phyloP scores from a whole-genome alignment of 2,113 vertebrate genomes.

The Ctenomys sociabilis region DNA sequence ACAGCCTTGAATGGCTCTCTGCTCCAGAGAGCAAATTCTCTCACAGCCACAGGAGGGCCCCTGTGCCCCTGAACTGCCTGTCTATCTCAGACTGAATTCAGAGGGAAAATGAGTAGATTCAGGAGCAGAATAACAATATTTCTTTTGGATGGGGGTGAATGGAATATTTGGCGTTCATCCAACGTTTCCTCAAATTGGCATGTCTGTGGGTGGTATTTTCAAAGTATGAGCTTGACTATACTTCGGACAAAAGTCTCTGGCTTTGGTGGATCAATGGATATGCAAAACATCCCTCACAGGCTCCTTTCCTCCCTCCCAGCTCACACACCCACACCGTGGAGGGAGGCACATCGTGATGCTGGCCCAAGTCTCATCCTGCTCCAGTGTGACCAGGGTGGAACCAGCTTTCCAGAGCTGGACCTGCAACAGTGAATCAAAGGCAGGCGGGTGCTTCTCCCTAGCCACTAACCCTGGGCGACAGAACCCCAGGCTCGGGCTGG shows the following conservation, averaged over 20 bases:
- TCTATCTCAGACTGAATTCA: slow-evolving; percentile 51
- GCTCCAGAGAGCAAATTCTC: slow-evolving; percentile 59
- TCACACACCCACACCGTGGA: not conserved
- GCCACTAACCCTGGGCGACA: not conserved
- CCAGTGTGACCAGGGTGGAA: not conserved
- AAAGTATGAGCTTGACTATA: slow-evolving; percentile 1
- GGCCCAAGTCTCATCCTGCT: not conserved
- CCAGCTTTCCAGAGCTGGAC: not conserved
- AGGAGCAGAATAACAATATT: slow-evolving; percentile 15
- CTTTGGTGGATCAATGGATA: not conserved
- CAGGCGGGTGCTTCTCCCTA: not conserved
- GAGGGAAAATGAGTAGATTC: slow-evolving; percentile 48
- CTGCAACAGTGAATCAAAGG: not conserved
- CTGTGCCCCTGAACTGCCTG: slow-evolving; percentile 48
- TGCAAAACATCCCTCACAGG: not conserved
- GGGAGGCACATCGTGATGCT: not conserved
- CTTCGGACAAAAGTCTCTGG: slow-evolving; percentile 28
- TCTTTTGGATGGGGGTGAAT: slow-evolving; percentile 18
- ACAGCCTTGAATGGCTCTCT: not conserved
- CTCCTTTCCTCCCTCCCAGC: not conserved
- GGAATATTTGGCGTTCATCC: slow-evolving; percentile 1
- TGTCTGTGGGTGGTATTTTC: not conserved
- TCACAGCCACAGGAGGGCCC: slow-evolving; percentile 80
- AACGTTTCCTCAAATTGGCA: not conserved
- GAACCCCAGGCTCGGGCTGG: too few species aligned